A percentile compares a stretch with the other conserved stretches of the same genome.
These are phyloP conservation scores for Illadopsis cleaveri DNA, from an alignment of 2,113 vertebrate genomes.

Conservation along the genomic window DNA sequence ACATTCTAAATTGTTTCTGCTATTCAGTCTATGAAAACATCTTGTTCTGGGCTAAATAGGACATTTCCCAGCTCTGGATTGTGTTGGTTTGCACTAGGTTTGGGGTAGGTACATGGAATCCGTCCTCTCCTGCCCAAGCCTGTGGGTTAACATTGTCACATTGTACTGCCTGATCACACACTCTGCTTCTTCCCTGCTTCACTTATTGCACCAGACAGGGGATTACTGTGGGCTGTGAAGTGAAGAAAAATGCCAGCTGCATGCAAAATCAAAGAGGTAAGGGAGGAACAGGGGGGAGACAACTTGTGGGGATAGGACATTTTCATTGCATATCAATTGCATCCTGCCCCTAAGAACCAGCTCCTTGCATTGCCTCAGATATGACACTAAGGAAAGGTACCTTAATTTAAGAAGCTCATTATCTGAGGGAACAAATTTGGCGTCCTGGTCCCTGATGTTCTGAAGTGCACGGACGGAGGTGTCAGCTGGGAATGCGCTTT, in stretches of 20 bases:
- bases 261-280: background rate
- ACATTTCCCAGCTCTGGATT: background rate
- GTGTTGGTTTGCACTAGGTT: rapidly evolving
- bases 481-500: background rate
- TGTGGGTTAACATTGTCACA: rapidly evolving
- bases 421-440: background rate
- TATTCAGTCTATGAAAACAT: background rate
- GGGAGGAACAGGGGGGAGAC: background rate
- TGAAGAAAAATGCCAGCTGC: background rate
- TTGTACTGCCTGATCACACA: background rate
- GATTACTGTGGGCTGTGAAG: background rate
- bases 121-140: rapidly evolving
- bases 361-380: background rate
- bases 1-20: background rate
- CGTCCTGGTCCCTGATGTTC: background rate
- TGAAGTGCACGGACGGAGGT: background rate
- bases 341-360: background rate
- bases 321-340: rapidly evolving
- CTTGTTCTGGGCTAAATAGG: background rate
- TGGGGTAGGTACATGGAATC: background rate
- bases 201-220: background rate
- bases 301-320: rapidly evolving
- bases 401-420: background rate
- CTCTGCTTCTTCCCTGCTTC: background rate
- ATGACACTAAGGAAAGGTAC: background rate